Percentiles rank a stretch among this genome's conserved stretches.
These are phyloP conservation scores for Limnephilus auricula DNA, from an alignment of 2,888 invertebrate genomes.

Conservation along the genomic window DNA sequence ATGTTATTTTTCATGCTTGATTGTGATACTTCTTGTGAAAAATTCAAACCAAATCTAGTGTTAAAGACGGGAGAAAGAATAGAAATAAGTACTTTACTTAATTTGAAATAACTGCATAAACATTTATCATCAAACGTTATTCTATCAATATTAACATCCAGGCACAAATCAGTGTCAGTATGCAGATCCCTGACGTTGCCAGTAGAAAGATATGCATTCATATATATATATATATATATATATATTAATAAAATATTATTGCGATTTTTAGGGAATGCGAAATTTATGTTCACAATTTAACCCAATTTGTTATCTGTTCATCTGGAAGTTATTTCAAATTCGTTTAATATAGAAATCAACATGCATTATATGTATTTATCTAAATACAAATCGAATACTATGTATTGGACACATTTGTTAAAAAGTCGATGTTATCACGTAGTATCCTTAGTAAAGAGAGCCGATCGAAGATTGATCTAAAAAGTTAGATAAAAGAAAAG, in stretches of 20 bases:
- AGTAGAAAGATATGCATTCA: not conserved
- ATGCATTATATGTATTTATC: too few relatives aligned
- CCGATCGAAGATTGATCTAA: not conserved
- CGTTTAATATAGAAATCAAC: too few relatives aligned
- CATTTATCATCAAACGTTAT: not conserved
- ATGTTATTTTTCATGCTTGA: too few relatives aligned
- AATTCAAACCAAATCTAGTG: too few relatives aligned
- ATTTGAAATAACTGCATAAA: too few relatives aligned
- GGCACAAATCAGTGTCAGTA: not conserved
- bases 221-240: not conserved
- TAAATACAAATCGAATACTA: not conserved
- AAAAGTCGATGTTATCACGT: not conserved
- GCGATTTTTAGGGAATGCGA: not conserved
- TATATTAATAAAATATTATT: not conserved
- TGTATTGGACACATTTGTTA: not conserved
- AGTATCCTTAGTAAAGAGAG: not conserved
- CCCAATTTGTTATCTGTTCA: too few relatives aligned
- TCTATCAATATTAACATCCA: too few relatives aligned
- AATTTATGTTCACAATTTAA: too few relatives aligned
- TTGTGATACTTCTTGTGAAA: too few relatives aligned
- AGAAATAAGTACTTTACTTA: too few relatives aligned
- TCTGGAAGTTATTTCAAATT: too few relatives aligned
- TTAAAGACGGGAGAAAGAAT: too few relatives aligned
- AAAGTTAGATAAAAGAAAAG: not conserved
- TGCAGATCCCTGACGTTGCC: not conserved